phyloP scores from a whole-genome alignment of 2,113 vertebrate genomes.

The Microtus ochrogaster region DNA sequence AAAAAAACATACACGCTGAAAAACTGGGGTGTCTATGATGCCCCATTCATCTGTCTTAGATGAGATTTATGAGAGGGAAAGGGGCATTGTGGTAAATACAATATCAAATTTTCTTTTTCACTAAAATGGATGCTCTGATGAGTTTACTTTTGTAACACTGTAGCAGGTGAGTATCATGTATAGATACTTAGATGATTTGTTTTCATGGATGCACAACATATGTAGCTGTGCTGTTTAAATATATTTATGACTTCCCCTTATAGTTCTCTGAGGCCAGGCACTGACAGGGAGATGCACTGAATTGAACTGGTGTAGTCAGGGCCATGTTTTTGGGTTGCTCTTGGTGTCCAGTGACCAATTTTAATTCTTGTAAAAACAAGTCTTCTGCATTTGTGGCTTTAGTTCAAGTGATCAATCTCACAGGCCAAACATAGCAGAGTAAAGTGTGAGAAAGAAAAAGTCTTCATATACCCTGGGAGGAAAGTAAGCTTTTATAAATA shows the following conservation, averaged over 20 bases:
- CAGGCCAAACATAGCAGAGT: neutral
- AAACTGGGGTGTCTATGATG: neutral
- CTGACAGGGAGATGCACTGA: neutral
- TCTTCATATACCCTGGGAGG: slow-evolving; percentile 52
- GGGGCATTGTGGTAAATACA: neutral
- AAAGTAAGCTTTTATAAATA: slow-evolving; percentile 46
- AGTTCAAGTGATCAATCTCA: neutral
- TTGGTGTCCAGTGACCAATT: neutral
- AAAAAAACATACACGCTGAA: neutral
- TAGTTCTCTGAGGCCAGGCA: neutral
- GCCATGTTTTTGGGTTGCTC: neutral
- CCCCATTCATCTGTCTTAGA: neutral
- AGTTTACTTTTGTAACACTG: slow-evolving; percentile 5
- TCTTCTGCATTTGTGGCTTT: neutral
- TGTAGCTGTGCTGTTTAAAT: slow-evolving; percentile 21
- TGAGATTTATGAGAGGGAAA: neutral
- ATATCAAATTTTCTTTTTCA: neutral
- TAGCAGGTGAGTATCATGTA: neutral
- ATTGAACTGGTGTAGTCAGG: neutral
- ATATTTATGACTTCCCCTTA: neutral
- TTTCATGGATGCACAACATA: neutral
- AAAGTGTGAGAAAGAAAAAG: neutral
- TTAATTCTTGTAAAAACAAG: neutral
- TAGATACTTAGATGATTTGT: neutral
- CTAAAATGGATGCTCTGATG: neutral